Conservation (phyloP, 1,140 invertebrate genomes). For the Proales similis region DNA sequence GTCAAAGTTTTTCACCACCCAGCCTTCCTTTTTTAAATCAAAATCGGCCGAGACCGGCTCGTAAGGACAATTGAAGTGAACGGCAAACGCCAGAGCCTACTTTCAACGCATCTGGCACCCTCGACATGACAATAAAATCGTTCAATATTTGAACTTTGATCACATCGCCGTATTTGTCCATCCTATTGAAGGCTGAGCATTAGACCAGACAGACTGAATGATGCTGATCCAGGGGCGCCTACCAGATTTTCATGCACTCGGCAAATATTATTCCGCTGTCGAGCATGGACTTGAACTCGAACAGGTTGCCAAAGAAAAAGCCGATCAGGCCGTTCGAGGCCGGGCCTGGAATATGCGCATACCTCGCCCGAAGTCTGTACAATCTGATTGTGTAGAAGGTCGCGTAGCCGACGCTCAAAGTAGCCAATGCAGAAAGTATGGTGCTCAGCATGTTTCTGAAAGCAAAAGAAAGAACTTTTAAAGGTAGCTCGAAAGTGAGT, state of each 20-base stretch:
- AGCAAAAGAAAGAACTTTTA: no score
- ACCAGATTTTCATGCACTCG: no score
- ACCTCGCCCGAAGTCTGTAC: constrained; percentile 3
- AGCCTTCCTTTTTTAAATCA: no score
- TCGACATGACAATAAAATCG: constrained; percentile 10
- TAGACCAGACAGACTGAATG: no score
- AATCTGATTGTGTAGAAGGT: background rate
- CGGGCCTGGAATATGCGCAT: constrained; percentile 20
- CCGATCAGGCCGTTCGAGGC: constrained; percentile 8
- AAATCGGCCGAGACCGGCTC: no score
- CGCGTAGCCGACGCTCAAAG: no score
- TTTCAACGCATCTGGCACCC: constrained; percentile 12
- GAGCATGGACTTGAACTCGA: background rate
- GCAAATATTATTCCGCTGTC: constrained; percentile 13
- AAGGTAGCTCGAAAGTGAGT: no score
- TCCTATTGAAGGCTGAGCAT: constrained; percentile 1
- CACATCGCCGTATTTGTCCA: constrained; percentile 8
- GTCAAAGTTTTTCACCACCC: constrained; percentile 13
- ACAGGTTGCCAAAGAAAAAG: constrained; percentile 25
- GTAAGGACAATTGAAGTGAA: no score
- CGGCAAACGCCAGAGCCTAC: no score
- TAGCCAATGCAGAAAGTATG: no score
- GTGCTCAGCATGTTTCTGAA: no score
- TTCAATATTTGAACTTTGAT: constrained; percentile 34
- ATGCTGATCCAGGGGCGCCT: no score